A percentile compares a stretch with the other conserved stretches of the same genome.
phyloP scores from a whole-genome alignment of 2,888 invertebrate species.

The Tribolium freemani region DNA sequence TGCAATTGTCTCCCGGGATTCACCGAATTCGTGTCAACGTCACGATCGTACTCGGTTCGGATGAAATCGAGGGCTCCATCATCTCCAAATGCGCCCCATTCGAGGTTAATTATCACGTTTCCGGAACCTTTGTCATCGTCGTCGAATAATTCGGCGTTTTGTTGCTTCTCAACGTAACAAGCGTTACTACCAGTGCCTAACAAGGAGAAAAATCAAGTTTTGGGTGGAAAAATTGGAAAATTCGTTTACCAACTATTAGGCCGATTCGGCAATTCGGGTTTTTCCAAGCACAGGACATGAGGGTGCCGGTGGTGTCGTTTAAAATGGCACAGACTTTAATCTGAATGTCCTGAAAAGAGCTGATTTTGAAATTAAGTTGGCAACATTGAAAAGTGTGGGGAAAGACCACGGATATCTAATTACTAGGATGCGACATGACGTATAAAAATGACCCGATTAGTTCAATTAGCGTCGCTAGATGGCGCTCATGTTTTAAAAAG shows the following conservation, averaged over 20 bases:
- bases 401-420: too few species aligned
- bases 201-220: neutral
- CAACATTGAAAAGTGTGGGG: too few species aligned
- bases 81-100: constrained; percentile 98
- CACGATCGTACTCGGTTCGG: constrained; percentile 87
- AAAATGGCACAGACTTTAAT: constrained; percentile 95
- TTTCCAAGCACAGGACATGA: constrained; percentile 99
- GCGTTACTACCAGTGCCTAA: constrained; percentile 95
- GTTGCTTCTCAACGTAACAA: constrained; percentile 92
- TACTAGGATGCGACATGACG: too few species aligned
- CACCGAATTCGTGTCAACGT: constrained; percentile 87
- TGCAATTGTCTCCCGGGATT: constrained; percentile 90
- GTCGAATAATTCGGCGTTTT: constrained; percentile 86
- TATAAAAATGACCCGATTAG: too few species aligned
- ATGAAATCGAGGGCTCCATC: constrained; percentile 89
- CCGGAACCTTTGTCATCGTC: constrained; percentile 75
- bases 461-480: too few species aligned
- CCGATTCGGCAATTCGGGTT: constrained; percentile 94
- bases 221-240: constrained; percentile 36
- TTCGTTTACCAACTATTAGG: constrained; percentile 89
- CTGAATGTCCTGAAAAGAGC: constrained; percentile 85
- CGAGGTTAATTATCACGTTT: constrained; percentile 92
- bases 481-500: too few species aligned
- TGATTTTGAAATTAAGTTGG: too few species aligned
- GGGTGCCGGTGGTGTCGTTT: constrained; percentile 97